Percentiles rank a stretch among this genome's conserved stretches.
These are phyloP conservation scores for Neoniphon sammara DNA, from an alignment of 2,797 vertebrate genomes.

Conservation along the genomic window DNA sequence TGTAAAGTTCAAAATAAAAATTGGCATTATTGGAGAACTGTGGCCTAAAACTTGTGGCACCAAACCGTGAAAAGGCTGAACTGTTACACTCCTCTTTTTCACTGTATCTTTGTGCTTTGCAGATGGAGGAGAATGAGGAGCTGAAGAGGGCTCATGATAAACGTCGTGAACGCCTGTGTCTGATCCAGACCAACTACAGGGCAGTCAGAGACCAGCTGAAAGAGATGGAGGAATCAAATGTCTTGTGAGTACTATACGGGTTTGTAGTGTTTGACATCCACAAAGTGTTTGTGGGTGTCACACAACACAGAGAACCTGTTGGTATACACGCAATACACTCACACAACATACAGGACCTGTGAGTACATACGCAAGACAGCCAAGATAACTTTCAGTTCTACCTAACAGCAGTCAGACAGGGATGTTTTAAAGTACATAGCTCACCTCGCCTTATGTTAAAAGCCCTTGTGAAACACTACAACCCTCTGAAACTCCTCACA, in stretches of 20 bases:
- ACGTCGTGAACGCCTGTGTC: conserved; percentile 85
- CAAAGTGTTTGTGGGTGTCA: not conserved
- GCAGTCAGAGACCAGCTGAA: conserved; percentile 89
- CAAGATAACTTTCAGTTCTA: conserved; percentile 38
- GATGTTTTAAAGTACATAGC: conserved; percentile 57
- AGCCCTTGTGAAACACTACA: conserved; percentile 55
- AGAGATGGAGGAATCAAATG: conserved; percentile 84
- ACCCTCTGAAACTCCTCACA: conserved; percentile 64
- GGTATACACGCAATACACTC: conserved; percentile 2
- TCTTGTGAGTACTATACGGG: conserved; percentile 83
- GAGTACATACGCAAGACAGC: conserved; percentile 23
- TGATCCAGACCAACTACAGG: conserved; percentile 91
- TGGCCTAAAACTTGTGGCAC: too few relatives aligned
- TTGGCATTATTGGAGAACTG: too few relatives aligned
- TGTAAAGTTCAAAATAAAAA: too few relatives aligned
- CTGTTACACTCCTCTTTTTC: too few relatives aligned
- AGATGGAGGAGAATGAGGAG: conserved; percentile 89
- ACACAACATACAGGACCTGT: conserved; percentile 28
- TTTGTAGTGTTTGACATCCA: conserved; percentile 3
- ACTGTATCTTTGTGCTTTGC: conserved; percentile 42
- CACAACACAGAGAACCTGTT: conserved; percentile 19
- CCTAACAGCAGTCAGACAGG: conserved; percentile 39
- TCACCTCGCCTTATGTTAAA: conserved; percentile 48
- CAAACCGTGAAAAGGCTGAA: too few relatives aligned
- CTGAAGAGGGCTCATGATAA: conserved; percentile 88